A percentile compares a stretch with the other conserved stretches of the same genome.
Evolutionary conservation across 2,888 invertebrate genomes (phyloP).

Genomic region (Pegoplata infirma): DNA sequence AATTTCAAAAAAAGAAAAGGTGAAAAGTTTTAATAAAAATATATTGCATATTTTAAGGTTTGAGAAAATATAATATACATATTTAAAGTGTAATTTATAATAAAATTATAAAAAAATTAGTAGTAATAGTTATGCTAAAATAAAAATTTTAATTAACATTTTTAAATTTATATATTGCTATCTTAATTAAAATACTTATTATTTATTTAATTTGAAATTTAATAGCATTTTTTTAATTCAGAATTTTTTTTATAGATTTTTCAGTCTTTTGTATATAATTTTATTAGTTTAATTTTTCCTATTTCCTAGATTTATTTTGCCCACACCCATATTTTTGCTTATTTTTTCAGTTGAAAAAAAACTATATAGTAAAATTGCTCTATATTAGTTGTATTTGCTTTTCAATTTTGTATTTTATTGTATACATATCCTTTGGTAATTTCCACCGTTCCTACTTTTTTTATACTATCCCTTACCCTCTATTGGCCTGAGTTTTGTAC

Average conservation of each 20-base stretch:
- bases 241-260: background rate
- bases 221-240: too few relatives aligned
- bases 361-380: slow-evolving; percentile 22
- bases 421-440: slow-evolving; percentile 42
- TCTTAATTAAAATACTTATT: too few relatives aligned
- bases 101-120: background rate
- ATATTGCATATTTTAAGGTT: too few relatives aligned
- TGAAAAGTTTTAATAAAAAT: background rate
- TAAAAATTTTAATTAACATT: background rate
- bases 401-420: slow-evolving; percentile 35
- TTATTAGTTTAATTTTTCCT: background rate
- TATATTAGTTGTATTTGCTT: slow-evolving; percentile 48
- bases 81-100: background rate
- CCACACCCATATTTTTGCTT: slow-evolving; percentile 52
- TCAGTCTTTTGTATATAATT: background rate
- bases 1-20: background rate
- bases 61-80: too few relatives aligned
- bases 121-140: background rate
- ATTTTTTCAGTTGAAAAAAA: slow-evolving; percentile 25
- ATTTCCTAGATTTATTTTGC: slow-evolving; percentile 56
- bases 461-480: background rate
- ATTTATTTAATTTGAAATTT: too few relatives aligned
- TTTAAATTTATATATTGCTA: too few relatives aligned
- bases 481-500: background rate
- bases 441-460: slow-evolving; percentile 8